These are phyloP conservation scores for Helleia helle DNA, from an alignment of 2,888 invertebrate species.

Conservation along the genomic window DNA sequence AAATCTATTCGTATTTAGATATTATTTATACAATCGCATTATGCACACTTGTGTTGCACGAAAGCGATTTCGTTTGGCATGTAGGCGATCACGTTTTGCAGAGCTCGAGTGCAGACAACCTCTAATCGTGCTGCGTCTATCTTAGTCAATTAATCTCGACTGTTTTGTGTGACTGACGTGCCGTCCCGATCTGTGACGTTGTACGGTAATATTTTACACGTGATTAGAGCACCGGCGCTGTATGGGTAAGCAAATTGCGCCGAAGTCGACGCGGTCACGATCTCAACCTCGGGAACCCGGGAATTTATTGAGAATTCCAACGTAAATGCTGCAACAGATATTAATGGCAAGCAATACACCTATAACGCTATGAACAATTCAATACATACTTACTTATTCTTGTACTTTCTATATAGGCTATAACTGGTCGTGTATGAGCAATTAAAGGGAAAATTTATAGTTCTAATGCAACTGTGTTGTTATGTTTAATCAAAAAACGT, in stretches of 20 bases:
- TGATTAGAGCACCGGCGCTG: slow-evolving; percentile 67
- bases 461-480: neutral
- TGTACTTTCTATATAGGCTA: slow-evolving; percentile 11
- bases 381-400: too few species aligned
- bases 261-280: slow-evolving; percentile 70
- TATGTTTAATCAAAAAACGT: neutral
- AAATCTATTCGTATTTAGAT: slow-evolving; percentile 1
- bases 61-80: slow-evolving; percentile 7
- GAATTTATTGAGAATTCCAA: slow-evolving; percentile 67
- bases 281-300: slow-evolving; percentile 67
- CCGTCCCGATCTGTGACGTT: slow-evolving; percentile 56
- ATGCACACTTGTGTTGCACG: slow-evolving; percentile 20
- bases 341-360: slow-evolving; percentile 53
- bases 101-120: slow-evolving; percentile 30
- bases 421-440: neutral
- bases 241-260: slow-evolving; percentile 73
- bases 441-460: neutral
- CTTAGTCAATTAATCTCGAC: slow-evolving; percentile 54
- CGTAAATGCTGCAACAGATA: slow-evolving; percentile 63
- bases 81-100: slow-evolving; percentile 20
- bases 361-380: slow-evolving; percentile 24
- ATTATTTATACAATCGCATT: slow-evolving; percentile 1
- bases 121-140: slow-evolving; percentile 47
- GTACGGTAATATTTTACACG: slow-evolving; percentile 68
- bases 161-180: slow-evolving; percentile 49